Evolutionary conservation across 1,140 invertebrate species (phyloP).

Genomic region (Spodoptera litura): DNA sequence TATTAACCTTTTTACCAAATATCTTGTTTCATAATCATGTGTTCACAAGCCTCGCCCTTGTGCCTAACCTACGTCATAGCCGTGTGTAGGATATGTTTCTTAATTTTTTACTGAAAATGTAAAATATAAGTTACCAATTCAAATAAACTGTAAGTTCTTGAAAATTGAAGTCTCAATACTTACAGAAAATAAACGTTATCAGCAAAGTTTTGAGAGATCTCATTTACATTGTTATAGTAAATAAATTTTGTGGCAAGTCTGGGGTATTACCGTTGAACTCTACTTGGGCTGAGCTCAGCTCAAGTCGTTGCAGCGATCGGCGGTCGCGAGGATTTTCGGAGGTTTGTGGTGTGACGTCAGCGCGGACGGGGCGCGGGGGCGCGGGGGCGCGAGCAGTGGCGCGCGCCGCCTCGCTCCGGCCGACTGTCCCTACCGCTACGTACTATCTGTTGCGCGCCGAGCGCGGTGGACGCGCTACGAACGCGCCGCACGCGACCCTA

Average conservation of each 20-base stretch:
- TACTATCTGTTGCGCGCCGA: conserved; percentile 77
- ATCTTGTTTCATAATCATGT: background rate
- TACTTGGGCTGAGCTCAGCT: conserved; percentile 38
- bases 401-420: conserved; percentile 66
- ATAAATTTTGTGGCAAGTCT: conserved; percentile 24
- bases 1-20: too few relatives aligned
- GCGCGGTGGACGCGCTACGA: conserved; percentile 69
- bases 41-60: too few relatives aligned
- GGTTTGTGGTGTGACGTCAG: conserved; percentile 77
- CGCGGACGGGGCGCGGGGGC: conserved; percentile 54
- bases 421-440: conserved; percentile 67
- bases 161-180: conserved; percentile 2
- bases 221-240: conserved; percentile 18
- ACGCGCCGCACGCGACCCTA: conserved; percentile 49
- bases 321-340: conserved; percentile 70
- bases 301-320: conserved; percentile 65
- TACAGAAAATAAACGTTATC: conserved; percentile 5
- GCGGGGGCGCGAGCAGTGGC: conserved; percentile 59
- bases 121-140: background rate
- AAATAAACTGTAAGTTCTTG: background rate
- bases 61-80: too few relatives aligned
- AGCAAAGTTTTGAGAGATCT: background rate
- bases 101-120: background rate
- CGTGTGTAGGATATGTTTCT: too few relatives aligned
- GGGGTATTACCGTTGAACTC: conserved; percentile 12